phyloP scores from a whole-genome alignment of 1,140 invertebrate genomes.

The Cydia pomonella region DNA sequence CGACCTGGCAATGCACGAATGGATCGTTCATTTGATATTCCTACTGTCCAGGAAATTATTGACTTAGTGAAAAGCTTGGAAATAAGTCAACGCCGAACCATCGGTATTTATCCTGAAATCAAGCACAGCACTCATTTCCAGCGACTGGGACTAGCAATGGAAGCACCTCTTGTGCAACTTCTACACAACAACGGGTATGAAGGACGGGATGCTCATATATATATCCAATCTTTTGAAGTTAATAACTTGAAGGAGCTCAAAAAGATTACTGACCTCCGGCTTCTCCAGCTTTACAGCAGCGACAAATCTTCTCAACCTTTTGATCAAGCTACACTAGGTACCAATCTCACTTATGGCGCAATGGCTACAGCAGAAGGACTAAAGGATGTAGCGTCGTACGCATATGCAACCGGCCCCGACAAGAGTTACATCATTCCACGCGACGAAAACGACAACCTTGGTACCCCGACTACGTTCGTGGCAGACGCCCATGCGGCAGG shows the following conservation, averaged over 20 bases:
- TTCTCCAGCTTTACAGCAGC: conserved; percentile 59
- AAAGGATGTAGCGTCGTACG: conserved; percentile 62
- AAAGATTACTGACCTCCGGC: conserved; percentile 58
- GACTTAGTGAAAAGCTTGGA: conserved; percentile 64
- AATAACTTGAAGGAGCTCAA: conserved; percentile 67
- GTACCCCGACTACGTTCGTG: conserved; percentile 59
- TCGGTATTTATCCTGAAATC: conserved; percentile 73
- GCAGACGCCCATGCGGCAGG: conserved; percentile 61
- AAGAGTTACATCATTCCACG: conserved; percentile 69
- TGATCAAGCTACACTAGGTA: conserved; percentile 56
- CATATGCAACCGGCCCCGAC: conserved; percentile 65
- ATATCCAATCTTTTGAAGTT: conserved; percentile 72
- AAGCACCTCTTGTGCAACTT: conserved; percentile 56
- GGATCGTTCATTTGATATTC: conserved; percentile 58
- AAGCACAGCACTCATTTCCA: conserved; percentile 67
- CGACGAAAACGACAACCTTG: conserved; percentile 53
- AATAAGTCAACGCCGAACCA: conserved; percentile 60
- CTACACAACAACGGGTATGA: conserved; percentile 64
- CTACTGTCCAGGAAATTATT: conserved; percentile 71
- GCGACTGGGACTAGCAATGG: conserved; percentile 60
- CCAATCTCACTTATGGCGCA: conserved; percentile 55
- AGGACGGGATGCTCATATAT: conserved; percentile 51
- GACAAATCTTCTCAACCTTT: conserved; percentile 49
- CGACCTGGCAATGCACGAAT: conserved; percentile 65
- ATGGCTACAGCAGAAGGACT: conserved; percentile 65